Percentiles rank a stretch among this genome's conserved stretches.
phyloP scores from a whole-genome alignment of 2,113 vertebrate species.

The Rhinoptilus africanus region DNA sequence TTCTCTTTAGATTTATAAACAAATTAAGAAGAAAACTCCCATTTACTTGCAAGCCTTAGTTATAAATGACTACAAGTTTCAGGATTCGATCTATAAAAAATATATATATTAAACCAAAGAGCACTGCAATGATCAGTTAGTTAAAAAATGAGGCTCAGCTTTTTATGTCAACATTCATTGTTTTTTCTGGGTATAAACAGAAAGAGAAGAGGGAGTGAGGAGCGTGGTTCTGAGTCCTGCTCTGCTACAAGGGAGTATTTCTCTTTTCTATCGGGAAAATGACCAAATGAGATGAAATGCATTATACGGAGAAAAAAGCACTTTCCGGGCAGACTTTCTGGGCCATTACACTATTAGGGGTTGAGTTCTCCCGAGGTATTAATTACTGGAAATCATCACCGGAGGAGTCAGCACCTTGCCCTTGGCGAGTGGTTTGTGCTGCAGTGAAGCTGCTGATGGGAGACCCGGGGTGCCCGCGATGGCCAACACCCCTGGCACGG shows the following conservation, averaged over 20 bases:
- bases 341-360: background rate
- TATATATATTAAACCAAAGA: background rate
- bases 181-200: background rate
- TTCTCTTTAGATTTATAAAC: background rate
- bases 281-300: background rate
- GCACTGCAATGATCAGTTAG: background rate
- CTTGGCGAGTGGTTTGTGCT: constrained; percentile 37
- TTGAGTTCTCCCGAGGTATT: constrained; percentile 71
- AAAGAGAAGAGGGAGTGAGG: background rate
- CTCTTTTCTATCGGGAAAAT: background rate
- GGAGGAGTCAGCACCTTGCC: constrained; percentile 1
- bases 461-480: constrained; percentile 68
- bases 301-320: background rate
- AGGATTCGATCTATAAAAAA: background rate
- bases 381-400: constrained; percentile 76
- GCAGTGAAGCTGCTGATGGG: constrained; percentile 34
- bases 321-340: background rate
- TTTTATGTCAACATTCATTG: background rate
- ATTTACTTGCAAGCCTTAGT: background rate
- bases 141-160: background rate
- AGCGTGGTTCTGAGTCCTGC: background rate
- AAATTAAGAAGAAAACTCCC: background rate
- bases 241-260: background rate
- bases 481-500: constrained; percentile 62
- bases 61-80: background rate